Conservation (phyloP, 2,797 vertebrate genomes). For the Nannoperca obscura region DNA sequence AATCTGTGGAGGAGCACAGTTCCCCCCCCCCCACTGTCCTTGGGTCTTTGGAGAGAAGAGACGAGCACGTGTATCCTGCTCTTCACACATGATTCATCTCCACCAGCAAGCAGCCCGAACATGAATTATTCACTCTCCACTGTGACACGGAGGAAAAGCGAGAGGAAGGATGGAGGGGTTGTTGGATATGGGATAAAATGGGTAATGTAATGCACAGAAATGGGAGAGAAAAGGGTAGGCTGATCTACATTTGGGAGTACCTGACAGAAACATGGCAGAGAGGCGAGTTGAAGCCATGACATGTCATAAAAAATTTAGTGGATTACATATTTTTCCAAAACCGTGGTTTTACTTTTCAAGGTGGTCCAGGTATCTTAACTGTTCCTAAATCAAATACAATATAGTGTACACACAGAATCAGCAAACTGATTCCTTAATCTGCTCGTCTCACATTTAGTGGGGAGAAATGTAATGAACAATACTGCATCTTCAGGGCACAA, state of each 20-base stretch:
- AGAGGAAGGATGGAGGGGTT: constrained; percentile 34
- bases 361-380: background rate
- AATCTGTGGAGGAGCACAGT: constrained; percentile 15
- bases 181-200: constrained; percentile 53
- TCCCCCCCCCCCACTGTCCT: constrained; percentile 14
- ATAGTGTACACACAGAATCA: background rate
- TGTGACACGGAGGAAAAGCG: constrained; percentile 69
- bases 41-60: constrained; percentile 54
- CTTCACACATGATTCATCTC: constrained; percentile 80
- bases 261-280: background rate
- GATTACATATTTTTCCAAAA: background rate
- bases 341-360: background rate
- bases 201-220: constrained; percentile 44
- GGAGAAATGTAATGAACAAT: background rate
- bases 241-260: background rate
- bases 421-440: background rate
- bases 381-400: background rate
- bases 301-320: background rate
- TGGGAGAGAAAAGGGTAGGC: background rate
- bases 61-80: constrained; percentile 74
- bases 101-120: constrained; percentile 66
- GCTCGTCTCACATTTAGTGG: too few species aligned
- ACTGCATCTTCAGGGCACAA: background rate
- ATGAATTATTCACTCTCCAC: constrained; percentile 82
- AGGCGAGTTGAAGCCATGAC: background rate